Percentiles rank a stretch among this genome's conserved stretches.
phyloP scores from a whole-genome alignment of 1,140 invertebrate species.

The Halesus radiatus region DNA sequence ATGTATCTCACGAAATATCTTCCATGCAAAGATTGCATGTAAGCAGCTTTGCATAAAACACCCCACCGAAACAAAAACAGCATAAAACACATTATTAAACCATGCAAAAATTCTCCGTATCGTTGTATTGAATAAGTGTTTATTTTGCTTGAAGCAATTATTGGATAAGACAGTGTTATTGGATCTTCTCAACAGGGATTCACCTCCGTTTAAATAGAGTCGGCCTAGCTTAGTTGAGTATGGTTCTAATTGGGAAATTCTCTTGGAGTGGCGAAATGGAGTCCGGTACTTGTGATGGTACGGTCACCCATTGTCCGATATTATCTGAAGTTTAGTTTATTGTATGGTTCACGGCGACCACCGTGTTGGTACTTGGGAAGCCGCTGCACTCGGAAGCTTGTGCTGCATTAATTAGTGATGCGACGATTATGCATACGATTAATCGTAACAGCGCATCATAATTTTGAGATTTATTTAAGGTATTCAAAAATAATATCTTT shows the following conservation, averaged over 20 bases:
- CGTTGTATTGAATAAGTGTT: neutral
- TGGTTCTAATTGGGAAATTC: constrained; percentile 29
- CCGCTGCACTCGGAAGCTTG: too few relatives aligned
- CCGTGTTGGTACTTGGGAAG: neutral
- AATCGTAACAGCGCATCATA: too few relatives aligned
- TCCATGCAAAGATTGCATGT: constrained; percentile 27
- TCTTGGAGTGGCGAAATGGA: neutral
- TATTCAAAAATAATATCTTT: too few relatives aligned
- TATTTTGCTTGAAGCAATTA: neutral
- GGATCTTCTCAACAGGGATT: neutral
- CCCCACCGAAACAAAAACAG: neutral
- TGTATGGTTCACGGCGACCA: constrained; percentile 9
- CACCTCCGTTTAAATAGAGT: constrained; percentile 1
- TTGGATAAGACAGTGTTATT: neutral
- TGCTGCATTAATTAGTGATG: too few relatives aligned
- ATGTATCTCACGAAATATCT: constrained; percentile 47
- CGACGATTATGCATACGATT: too few relatives aligned
- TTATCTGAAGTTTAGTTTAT: constrained; percentile 30
- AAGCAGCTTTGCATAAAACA: constrained; percentile 31
- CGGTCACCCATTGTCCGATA: constrained; percentile 26
- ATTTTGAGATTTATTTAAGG: too few relatives aligned
- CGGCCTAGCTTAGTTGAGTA: neutral
- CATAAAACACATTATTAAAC: neutral
- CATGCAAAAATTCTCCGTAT: neutral
- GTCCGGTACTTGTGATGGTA: neutral